Evolutionary conservation across 2,888 invertebrate genomes (phyloP).

Genomic region (Phasia obesa): DNA sequence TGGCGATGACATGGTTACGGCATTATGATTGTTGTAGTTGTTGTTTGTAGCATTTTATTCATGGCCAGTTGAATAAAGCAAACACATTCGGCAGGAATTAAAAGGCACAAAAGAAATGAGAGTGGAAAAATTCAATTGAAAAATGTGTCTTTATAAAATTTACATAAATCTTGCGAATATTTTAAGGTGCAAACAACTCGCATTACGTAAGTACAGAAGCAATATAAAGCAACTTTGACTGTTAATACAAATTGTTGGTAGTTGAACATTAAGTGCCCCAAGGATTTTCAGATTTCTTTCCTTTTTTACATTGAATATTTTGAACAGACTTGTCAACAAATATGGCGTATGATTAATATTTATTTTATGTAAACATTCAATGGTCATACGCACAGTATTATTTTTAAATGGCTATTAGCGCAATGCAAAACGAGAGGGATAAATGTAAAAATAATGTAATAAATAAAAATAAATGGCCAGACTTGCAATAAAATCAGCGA

Average conservation of each 20-base stretch:
- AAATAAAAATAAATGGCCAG: not conserved
- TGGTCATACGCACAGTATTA: slow-evolving; percentile 8
- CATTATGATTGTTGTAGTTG: slow-evolving; percentile 27
- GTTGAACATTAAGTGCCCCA: slow-evolving; percentile 13
- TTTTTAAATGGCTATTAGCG: not conserved
- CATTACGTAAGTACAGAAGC: not conserved
- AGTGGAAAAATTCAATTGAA: slow-evolving; percentile 1
- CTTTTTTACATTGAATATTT: not conserved
- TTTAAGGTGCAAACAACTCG: slow-evolving; percentile 33
- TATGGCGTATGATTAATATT: slow-evolving; percentile 33
- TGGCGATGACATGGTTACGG: slow-evolving; percentile 30
- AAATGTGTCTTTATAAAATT: slow-evolving; percentile 45
- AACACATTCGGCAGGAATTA: slow-evolving; percentile 15
- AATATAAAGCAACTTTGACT: not conserved
- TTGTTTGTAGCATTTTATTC: slow-evolving; percentile 36
- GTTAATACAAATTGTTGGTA: not conserved
- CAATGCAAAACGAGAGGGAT: not conserved
- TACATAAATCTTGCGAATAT: slow-evolving; percentile 64
- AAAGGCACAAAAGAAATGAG: slow-evolving; percentile 21
- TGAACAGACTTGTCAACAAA: slow-evolving; percentile 13
- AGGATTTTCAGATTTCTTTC: not conserved
- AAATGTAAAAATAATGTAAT: no score
- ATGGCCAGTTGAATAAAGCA: slow-evolving; percentile 34
- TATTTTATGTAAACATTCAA: not conserved
- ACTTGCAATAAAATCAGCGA: no score